Evolutionary conservation across 2,888 invertebrate genomes (phyloP), one percentile per base, ranked within the genome.

Genomic region (Petrophora chlorosata): DNA sequence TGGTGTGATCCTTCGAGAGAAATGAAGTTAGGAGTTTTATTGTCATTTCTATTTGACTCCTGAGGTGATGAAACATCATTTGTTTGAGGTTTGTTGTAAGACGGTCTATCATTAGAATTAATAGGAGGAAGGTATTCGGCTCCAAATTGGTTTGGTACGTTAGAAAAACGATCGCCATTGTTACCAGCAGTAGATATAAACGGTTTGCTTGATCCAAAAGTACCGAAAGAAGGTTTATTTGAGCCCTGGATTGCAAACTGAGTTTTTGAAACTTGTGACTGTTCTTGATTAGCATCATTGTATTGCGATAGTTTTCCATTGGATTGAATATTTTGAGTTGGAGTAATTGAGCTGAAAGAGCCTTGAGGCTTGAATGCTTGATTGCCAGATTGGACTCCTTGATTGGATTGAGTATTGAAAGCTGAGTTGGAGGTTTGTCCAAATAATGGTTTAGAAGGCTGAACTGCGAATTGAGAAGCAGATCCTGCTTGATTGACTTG

Each of bases 111-210:
- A 23, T 55, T 59, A 19, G 35, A 42, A 15, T 44, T 59, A n/a
- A 56, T 34, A 12, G 77, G 77, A 17, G 76, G 72, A 25, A 72
- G 61, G 32, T 76, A 74, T 33, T 76, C 73, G 25, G 64, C 46
- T 29, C 56, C 70, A 53, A 66, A 57, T 26, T 42, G 46, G 3
- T 22, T 19, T 3, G 39, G 33, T 22, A 43, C 5, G 9, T 46
- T 45, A 16, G 56, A 17, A 2, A 49, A 29, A 10, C 17, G 12
- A 32, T 46, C 48, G 0, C 36, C 22, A 14, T 32, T 28, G 23
- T 17, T 41, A 17, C n/a, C 10, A 19, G 19, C n/a, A 28, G 33
- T 5, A 15, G 43, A 38, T 17, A 36, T 47, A 42, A 39, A 23
- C 36, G 5, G 7, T 36, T 44, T 48, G 45, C 2, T 13, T 51